Percentiles rank a stretch among this genome's conserved stretches.
These are phyloP conservation scores for Hetaerina americana DNA, from an alignment of 1,140 invertebrate genomes.

Conservation along the genomic window DNA sequence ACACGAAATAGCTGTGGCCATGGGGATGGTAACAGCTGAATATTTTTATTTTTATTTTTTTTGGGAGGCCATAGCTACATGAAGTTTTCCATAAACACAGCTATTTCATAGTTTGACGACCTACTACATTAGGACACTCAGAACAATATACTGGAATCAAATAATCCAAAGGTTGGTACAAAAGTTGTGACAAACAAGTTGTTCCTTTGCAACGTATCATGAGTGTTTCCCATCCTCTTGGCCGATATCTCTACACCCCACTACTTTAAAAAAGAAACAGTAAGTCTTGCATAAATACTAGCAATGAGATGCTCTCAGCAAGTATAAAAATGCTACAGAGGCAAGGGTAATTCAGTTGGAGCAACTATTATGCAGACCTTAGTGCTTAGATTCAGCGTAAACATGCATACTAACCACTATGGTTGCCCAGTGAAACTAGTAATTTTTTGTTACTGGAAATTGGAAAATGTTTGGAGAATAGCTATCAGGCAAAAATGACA, in stretches of 20 bases:
- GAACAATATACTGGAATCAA: too few relatives aligned
- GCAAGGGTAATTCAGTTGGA: background rate
- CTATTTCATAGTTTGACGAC: too few relatives aligned
- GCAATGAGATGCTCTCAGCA: background rate
- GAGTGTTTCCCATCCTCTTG: background rate
- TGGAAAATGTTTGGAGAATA: background rate
- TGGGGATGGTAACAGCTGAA: background rate
- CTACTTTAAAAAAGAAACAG: background rate
- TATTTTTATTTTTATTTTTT: background rate
- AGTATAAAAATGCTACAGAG: background rate
- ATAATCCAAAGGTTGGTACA: too few relatives aligned
- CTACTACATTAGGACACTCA: too few relatives aligned
- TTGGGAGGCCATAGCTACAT: background rate
- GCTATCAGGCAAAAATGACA: too few relatives aligned
- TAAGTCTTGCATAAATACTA: background rate
- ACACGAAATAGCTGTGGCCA: background rate
- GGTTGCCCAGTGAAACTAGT: background rate
- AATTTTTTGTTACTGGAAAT: background rate
- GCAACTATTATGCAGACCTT: background rate
- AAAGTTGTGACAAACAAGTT: too few relatives aligned
- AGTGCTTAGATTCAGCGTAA: background rate
- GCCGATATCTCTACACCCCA: background rate
- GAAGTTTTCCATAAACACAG: background rate
- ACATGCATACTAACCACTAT: background rate
- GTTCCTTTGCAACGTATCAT: too few relatives aligned